phyloP scores from a whole-genome alignment of 2,797 vertebrate species.

The Pangasius mekongensis region DNA sequence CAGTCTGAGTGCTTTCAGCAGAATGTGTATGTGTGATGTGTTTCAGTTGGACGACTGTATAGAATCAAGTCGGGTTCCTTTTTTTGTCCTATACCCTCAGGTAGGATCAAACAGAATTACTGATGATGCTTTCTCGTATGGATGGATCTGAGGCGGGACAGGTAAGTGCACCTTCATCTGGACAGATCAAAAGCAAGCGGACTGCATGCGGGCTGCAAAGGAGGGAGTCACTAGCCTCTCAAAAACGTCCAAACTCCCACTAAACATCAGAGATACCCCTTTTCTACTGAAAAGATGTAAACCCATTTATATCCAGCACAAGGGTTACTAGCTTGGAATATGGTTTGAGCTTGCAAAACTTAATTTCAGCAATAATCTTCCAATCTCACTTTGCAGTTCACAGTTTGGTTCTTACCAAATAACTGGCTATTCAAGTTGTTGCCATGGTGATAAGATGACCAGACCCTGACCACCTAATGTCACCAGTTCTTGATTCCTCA shows the following conservation, averaged over 20 bases:
- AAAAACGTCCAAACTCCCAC: conserved; percentile 26
- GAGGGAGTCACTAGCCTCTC: conserved; percentile 7
- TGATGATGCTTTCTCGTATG: conserved; percentile 47
- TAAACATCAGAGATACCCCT: conserved; percentile 5
- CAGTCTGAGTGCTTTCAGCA: conserved; percentile 3
- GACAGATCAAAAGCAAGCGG: conserved; percentile 50
- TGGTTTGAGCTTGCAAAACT: not conserved
- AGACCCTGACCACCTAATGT: not conserved
- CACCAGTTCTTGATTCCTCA: not conserved
- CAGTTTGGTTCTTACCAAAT: not conserved
- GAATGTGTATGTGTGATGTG: not conserved
- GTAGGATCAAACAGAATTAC: conserved; percentile 56
- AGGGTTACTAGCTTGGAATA: no score
- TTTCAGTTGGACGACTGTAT: not conserved
- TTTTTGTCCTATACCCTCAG: conserved; percentile 42
- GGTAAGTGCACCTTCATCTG: conserved; percentile 55
- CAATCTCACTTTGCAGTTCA: not conserved
- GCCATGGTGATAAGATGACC: not conserved
- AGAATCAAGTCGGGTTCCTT: conserved; percentile 14
- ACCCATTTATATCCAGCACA: not conserved
- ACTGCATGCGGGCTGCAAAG: not conserved
- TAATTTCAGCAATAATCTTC: not conserved
- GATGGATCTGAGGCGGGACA: conserved; percentile 41
- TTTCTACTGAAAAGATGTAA: not conserved
- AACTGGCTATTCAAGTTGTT: not conserved